Conservation (phyloP, 2,113 vertebrate genomes). For the Myiozetetes cayanensis region DNA sequence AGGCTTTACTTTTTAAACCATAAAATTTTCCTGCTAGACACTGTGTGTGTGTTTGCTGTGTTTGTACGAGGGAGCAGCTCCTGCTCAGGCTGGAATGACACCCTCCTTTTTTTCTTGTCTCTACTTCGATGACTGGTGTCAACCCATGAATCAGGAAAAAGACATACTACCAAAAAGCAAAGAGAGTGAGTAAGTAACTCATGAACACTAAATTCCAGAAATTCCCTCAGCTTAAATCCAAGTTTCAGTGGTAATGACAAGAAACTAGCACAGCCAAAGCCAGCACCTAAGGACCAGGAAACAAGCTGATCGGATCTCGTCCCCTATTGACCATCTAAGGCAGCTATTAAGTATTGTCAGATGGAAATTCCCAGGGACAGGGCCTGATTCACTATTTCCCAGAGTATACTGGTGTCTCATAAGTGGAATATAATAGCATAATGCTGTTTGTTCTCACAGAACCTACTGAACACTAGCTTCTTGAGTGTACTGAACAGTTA, state of each 20-base stretch:
- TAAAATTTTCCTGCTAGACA: slow-evolving; percentile 5
- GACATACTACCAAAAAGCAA: background rate
- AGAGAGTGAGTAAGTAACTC: accelerated
- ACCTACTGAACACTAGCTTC: background rate
- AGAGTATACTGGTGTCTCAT: background rate
- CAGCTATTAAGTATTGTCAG: background rate
- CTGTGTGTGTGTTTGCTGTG: background rate
- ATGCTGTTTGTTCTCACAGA: background rate
- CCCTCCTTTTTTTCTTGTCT: background rate
- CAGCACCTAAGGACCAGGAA: background rate
- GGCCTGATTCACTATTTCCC: background rate
- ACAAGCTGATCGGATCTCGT: background rate
- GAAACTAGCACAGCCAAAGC: background rate
- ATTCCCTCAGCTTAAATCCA: background rate
- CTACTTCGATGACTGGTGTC: background rate
- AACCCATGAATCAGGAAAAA: background rate
- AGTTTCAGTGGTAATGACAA: background rate
- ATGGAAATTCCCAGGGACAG: background rate
- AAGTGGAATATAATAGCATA: background rate
- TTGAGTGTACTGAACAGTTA: background rate
- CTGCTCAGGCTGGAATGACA: background rate
- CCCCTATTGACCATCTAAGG: background rate
- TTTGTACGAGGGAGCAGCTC: background rate
- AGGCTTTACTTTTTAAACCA: slow-evolving; percentile 14
- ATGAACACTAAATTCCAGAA: background rate